Evolutionary conservation across 37 sponge, comb jelly and placozoan genomes (phyloP), one percentile per base, ranked within the genome.

Genomic region (Tethya wilhelma): DNA sequence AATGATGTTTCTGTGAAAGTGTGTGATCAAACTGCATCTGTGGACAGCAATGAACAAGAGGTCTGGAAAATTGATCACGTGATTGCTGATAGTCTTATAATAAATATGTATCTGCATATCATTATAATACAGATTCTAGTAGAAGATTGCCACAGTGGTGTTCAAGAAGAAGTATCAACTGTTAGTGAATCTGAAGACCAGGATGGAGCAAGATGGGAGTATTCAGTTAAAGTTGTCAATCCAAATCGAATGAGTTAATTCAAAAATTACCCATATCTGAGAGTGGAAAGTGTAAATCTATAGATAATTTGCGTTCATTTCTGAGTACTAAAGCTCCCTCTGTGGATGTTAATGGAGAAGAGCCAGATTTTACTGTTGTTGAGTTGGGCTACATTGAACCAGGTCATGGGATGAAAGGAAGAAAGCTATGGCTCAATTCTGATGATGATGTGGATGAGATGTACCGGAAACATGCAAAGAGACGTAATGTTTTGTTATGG

Each of bases 341-440:
- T n/a, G 55, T 49, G 9, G 37, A 29, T 20, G 23, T 73, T 22
- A 45, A 7, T 73, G 56, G 74, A 25, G 74, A 73, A 73, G 14
- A 46, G 56, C 74, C 74, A 8, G 56, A 73, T 28, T 73, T 73
- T 73, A n/a, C 22, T 73, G 53, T 45, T 73, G 74, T 73, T 73
- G 74, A 73, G 22, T 55, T 58, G 33, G 76, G 76, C 3, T 75
- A 75, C 60, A 4, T n/a, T n/a, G n/a, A n/a, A n/a, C n/a, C n/a
- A n/a, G n/a, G n/a, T n/a, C n/a, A n/a, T n/a, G n/a, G n/a, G n/a
- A n/a, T n/a, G n/a, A n/a, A n/a, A n/a, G n/a, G n/a, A n/a, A n/a
- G n/a, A n/a, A n/a, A n/a, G n/a, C n/a, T n/a, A n/a, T n/a, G n/a
- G n/a, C n/a, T n/a, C n/a, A n/a, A n/a, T n/a, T n/a, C n/a, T n/a